These are phyloP conservation scores for Astreopora myriophthalma DNA, from an alignment of 64 coral and sea anemone genomes.

Conservation along the genomic window DNA sequence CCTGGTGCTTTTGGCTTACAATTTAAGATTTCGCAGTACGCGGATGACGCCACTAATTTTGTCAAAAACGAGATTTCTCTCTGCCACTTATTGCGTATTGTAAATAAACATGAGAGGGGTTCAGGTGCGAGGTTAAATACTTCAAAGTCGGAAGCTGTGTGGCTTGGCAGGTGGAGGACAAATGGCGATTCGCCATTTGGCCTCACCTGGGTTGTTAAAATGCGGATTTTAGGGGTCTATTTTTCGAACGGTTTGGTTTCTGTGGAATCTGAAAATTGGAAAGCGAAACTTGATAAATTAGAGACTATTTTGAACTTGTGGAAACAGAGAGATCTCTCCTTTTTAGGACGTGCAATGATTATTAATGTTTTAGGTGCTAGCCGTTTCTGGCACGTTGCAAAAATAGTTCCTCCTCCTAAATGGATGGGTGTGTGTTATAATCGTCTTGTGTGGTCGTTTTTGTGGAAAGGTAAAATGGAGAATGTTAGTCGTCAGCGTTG, in stretches of 20 bases:
- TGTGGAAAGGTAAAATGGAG: background rate
- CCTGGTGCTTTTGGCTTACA: background rate
- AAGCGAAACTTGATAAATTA: background rate
- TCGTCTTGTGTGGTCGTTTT: background rate
- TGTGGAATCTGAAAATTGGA: background rate
- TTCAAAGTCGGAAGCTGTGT: background rate
- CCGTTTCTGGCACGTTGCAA: background rate
- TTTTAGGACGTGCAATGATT: background rate
- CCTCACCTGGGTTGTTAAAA: background rate
- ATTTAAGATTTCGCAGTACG: background rate
- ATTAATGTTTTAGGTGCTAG: background rate
- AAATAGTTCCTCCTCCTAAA: background rate
- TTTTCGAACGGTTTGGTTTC: background rate
- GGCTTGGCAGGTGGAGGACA: background rate
- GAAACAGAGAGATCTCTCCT: background rate
- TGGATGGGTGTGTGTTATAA: background rate
- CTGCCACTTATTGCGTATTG: background rate
- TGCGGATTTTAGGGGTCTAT: background rate
- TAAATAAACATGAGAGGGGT: no score
- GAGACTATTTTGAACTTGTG: background rate
- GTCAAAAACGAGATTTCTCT: background rate
- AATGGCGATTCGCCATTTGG: background rate
- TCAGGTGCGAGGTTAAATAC: background rate
- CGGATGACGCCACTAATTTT: background rate
- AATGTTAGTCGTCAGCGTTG: background rate